Evolutionary conservation across 2,797 vertebrate genomes (phyloP).

Genomic region (Galagoides demidoff): DNA sequence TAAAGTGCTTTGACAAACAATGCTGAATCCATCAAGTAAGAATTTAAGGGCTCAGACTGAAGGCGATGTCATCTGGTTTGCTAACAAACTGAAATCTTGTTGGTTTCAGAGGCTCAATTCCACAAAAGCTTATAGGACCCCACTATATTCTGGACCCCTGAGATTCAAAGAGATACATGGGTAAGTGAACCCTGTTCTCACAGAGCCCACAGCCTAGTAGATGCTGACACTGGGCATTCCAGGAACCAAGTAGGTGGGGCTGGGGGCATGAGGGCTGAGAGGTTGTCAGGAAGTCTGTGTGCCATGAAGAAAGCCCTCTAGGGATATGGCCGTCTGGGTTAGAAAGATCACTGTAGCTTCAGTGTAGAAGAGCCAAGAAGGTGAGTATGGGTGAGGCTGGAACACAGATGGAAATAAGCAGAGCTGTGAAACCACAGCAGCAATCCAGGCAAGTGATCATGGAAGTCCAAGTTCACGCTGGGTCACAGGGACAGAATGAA

Average conservation of each 20-base stretch:
- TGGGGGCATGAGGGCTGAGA: neutral
- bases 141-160: neutral
- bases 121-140: neutral
- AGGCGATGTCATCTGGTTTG: neutral
- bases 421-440: neutral
- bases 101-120: slow-evolving; percentile 12
- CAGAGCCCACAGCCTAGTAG: neutral
- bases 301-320: neutral
- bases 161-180: neutral
- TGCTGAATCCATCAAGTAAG: slow-evolving; percentile 22
- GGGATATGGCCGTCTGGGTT: neutral
- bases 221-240: neutral
- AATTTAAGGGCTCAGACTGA: slow-evolving; percentile 37
- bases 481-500: neutral
- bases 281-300: neutral
- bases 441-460: neutral
- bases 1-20: slow-evolving; percentile 62
- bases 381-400: neutral
- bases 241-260: neutral
- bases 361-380: neutral
- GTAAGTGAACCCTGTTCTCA: neutral
- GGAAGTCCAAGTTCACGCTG: neutral
- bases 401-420: neutral
- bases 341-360: neutral
- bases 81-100: slow-evolving; percentile 44